phyloP scores from a whole-genome alignment of 2,888 invertebrate species.

The Pachycephus smyrnensis region DNA sequence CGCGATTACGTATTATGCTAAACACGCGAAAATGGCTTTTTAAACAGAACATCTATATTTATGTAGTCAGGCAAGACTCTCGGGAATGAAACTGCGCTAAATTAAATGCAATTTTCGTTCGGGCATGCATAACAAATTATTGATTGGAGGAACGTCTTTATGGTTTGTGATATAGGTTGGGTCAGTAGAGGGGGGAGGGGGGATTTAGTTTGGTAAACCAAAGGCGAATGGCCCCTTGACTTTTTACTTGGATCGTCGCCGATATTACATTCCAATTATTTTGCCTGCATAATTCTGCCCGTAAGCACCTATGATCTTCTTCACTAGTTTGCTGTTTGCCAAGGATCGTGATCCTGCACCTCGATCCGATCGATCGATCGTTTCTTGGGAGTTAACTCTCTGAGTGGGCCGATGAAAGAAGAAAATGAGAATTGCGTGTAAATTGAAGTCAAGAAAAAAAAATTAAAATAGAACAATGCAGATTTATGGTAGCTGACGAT shows the following conservation, averaged over 20 bases:
- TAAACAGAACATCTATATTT: slow-evolving; percentile 64
- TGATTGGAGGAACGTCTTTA: slow-evolving; percentile 49
- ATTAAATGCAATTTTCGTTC: slow-evolving; percentile 57
- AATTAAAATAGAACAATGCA: accelerated
- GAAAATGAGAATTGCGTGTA: background rate
- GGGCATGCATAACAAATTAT: slow-evolving; percentile 57
- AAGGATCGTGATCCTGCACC: background rate
- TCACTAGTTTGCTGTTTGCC: background rate
- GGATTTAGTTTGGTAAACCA: background rate
- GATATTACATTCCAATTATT: slow-evolving; percentile 58
- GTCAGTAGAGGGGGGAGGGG: background rate
- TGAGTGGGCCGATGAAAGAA: background rate
- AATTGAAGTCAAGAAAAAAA: background rate
- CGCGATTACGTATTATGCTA: slow-evolving; percentile 59
- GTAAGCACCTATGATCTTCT: background rate
- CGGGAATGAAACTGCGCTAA: slow-evolving; percentile 37
- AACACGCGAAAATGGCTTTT: slow-evolving; percentile 63
- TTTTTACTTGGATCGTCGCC: background rate
- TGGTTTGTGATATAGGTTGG: slow-evolving; percentile 32
- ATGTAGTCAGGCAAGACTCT: slow-evolving; percentile 38
- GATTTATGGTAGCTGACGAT: background rate
- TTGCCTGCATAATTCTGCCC: slow-evolving; percentile 46
- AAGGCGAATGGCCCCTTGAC: background rate
- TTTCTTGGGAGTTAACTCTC: background rate
- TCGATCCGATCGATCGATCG: background rate